Conservation (phyloP, 2,888 invertebrate genomes). For the Pardosa pseudoannulata region DNA sequence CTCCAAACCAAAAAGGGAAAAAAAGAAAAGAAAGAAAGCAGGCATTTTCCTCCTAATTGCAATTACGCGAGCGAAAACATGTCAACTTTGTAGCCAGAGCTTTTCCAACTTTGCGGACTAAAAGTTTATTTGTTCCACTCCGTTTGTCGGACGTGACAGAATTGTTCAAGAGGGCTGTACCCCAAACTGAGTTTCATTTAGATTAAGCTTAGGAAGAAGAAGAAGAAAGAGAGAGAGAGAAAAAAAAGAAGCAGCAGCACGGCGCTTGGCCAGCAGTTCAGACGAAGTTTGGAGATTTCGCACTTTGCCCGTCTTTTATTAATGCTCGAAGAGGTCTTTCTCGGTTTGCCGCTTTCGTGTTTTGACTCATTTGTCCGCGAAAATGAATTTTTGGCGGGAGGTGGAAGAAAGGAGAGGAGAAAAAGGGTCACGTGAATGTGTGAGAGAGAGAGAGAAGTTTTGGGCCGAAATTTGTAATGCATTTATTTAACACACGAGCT, state of each 20-base stretch:
- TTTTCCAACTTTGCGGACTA: background rate
- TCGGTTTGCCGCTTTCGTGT: conserved; percentile 14
- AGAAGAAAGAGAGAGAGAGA: background rate
- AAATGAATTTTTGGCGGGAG: conserved; percentile 8
- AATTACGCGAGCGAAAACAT: conserved; percentile 12
- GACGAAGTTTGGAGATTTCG: background rate
- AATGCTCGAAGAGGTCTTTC: background rate
- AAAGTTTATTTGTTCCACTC: conserved; percentile 51
- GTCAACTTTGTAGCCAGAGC: background rate
- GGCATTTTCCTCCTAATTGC: background rate
- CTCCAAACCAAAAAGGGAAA: background rate
- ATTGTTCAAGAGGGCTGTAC: conserved; percentile 19
- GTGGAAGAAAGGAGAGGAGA: background rate
- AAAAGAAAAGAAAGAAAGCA: too few species aligned
- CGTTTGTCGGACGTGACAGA: conserved; percentile 46
- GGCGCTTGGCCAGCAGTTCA: background rate
- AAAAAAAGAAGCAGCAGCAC: too few species aligned
- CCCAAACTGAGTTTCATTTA: conserved; percentile 32
- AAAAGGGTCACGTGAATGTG: background rate
- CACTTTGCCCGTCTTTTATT: background rate
- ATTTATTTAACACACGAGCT: background rate
- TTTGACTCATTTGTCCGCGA: conserved; percentile 10
- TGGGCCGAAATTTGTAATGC: background rate
- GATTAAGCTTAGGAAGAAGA: conserved; percentile 21
- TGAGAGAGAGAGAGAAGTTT: background rate